Evolutionary conservation across 2,797 vertebrate species (phyloP).

Genomic region (Fistularia tabacaria): DNA sequence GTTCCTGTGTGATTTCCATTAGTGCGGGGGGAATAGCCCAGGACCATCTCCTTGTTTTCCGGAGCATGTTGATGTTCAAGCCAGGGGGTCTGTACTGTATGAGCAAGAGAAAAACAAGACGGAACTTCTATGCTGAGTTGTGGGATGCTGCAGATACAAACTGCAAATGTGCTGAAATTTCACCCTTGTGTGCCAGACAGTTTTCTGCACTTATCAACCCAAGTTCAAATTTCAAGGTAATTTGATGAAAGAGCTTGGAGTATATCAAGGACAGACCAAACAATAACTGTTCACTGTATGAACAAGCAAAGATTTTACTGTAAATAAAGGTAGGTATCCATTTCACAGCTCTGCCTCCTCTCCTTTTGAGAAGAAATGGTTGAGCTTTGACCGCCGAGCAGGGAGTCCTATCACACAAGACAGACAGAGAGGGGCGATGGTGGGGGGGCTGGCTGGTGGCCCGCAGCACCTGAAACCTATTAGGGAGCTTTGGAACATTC

Average conservation of each 20-base stretch:
- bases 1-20: slow-evolving; percentile 76
- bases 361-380: slow-evolving; percentile 59
- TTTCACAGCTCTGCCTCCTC: slow-evolving; percentile 32
- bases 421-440: slow-evolving; percentile 52
- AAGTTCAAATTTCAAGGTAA: slow-evolving; percentile 2
- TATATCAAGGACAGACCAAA: background rate
- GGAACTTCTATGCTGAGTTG: slow-evolving; percentile 55
- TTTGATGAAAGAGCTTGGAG: background rate
- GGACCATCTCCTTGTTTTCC: slow-evolving; percentile 71
- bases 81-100: slow-evolving; percentile 40
- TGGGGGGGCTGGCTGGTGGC: slow-evolving; percentile 68
- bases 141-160: slow-evolving; percentile 32
- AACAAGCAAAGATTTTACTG: slow-evolving; percentile 11
- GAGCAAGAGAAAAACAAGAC: slow-evolving; percentile 51
- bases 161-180: slow-evolving; percentile 20
- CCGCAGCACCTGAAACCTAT: slow-evolving; percentile 81
- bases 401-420: slow-evolving; percentile 60
- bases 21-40: slow-evolving; percentile 65
- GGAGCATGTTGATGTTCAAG: slow-evolving; percentile 61
- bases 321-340: slow-evolving; percentile 30
- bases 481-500: slow-evolving; percentile 81
- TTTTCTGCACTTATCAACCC: background rate
- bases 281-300: background rate
- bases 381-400: slow-evolving; percentile 50
- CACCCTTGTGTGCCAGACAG: slow-evolving; percentile 9